Percentiles rank a stretch among this genome's conserved stretches.
Conservation (phyloP, 2,888 invertebrate species). For the Heteropelma amictum region DNA sequence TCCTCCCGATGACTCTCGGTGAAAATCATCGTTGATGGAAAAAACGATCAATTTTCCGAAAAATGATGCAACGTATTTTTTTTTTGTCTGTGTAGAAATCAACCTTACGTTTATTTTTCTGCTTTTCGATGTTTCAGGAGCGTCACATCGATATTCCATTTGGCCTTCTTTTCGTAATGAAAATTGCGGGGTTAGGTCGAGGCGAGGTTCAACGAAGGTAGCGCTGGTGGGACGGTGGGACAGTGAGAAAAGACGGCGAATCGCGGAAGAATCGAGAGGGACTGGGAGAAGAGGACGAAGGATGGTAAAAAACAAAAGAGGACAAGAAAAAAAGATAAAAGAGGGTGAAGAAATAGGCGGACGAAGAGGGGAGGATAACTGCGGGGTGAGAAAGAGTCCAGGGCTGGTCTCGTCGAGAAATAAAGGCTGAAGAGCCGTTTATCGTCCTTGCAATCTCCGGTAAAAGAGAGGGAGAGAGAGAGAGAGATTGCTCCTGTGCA, state of each 20-base stretch:
- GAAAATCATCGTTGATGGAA: too few species aligned
- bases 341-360: conserved; percentile 38
- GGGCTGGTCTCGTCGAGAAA: conserved; percentile 51
- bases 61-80: too few species aligned
- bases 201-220: too few species aligned
- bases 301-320: conserved; percentile 9
- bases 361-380: conserved; percentile 12
- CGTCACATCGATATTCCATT: too few species aligned
- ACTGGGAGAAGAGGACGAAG: conserved; percentile 10
- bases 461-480: conserved; percentile 29
- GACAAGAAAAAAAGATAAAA: conserved; percentile 28
- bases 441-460: conserved; percentile 59
- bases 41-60: too few species aligned
- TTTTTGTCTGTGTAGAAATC: too few species aligned
- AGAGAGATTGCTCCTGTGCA: conserved; percentile 25
- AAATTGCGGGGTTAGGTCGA: too few species aligned
- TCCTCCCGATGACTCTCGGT: too few species aligned
- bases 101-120: too few species aligned
- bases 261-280: too few species aligned
- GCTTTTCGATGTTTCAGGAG: too few species aligned
- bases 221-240: neutral
- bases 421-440: conserved; percentile 58
- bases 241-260: neutral
- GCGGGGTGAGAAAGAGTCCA: conserved; percentile 41
- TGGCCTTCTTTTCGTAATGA: too few species aligned